A percentile compares a stretch with the other conserved stretches of the same genome.
Evolutionary conservation across 2,113 vertebrate species (phyloP).

Genomic region (Paradisaea rubra): DNA sequence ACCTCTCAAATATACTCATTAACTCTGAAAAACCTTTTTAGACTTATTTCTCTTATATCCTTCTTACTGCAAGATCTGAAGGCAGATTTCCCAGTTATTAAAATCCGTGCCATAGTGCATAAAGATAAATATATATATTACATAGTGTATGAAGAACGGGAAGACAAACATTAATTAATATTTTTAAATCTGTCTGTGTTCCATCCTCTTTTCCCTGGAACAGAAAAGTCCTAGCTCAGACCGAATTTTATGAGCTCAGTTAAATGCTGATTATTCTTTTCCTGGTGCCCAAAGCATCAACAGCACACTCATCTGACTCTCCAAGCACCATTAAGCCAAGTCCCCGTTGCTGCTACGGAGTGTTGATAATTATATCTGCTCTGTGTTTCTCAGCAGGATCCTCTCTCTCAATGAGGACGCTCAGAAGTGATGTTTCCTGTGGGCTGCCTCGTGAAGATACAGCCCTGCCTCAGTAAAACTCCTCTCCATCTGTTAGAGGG

Average conservation of each 20-base stretch:
- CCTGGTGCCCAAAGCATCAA: background rate
- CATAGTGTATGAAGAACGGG: background rate
- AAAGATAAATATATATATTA: background rate
- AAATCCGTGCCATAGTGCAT: background rate
- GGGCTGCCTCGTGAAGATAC: background rate
- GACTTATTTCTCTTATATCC: background rate
- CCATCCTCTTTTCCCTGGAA: background rate
- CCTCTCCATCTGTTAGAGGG: conserved; percentile 1
- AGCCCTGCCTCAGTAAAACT: background rate
- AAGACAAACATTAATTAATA: background rate
- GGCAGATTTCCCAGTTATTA: background rate
- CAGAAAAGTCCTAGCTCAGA: background rate
- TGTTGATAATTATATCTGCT: background rate
- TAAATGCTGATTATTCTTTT: conserved; percentile 35
- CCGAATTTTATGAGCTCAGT: background rate
- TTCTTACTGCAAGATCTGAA: background rate
- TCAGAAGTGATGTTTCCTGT: conserved; percentile 8
- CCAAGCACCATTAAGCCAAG: conserved; percentile 4
- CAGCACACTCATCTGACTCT: background rate
- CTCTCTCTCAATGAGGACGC: background rate
- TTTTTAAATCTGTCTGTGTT: background rate
- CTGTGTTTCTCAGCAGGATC: conserved; percentile 1
- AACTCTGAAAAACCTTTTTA: background rate
- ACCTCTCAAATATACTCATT: background rate
- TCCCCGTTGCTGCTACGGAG: background rate